Evolutionary conservation across 1,140 invertebrate species (phyloP).

Genomic region (Tetranychus cinnabarinus): DNA sequence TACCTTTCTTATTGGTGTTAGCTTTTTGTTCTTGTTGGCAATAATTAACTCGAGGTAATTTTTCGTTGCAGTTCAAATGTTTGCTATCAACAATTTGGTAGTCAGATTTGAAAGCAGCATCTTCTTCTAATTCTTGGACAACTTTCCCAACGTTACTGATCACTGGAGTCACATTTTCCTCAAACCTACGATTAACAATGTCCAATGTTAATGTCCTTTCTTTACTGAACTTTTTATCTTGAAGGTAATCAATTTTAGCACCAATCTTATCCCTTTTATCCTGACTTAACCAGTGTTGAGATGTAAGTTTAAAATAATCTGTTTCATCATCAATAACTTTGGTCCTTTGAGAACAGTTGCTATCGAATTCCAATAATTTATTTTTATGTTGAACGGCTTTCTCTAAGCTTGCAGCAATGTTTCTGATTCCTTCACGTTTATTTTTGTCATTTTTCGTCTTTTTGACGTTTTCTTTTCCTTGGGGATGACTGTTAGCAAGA

Average conservation of each 20-base stretch:
- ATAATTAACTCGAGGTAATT: constrained; percentile 2
- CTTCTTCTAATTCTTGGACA: constrained; percentile 9
- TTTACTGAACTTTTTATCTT: constrained; percentile 37
- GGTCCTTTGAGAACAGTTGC: constrained; percentile 52
- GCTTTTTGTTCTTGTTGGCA: background rate
- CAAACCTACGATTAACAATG: constrained; percentile 37
- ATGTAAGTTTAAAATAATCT: constrained; percentile 66
- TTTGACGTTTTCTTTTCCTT: background rate
- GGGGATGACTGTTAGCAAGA: background rate
- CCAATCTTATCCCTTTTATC: constrained; percentile 43
- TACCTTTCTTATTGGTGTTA: too few species aligned
- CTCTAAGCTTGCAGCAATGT: constrained; percentile 20
- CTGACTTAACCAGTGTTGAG: constrained; percentile 47
- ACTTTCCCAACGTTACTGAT: constrained; percentile 20
- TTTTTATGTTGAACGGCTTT: constrained; percentile 55
- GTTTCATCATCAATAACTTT: constrained; percentile 80
- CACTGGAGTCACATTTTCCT: constrained; percentile 18
- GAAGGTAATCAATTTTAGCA: constrained; percentile 40
- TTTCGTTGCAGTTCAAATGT: constrained; percentile 2
- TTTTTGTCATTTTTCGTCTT: background rate
- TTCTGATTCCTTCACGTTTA: background rate
- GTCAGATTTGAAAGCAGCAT: constrained; percentile 1
- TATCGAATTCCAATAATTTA: constrained; percentile 60
- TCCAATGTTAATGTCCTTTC: constrained; percentile 47
- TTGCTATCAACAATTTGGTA: constrained; percentile 4